Conservation (phyloP, 1,140 invertebrate genomes). For the Anastrepha ludens region DNA sequence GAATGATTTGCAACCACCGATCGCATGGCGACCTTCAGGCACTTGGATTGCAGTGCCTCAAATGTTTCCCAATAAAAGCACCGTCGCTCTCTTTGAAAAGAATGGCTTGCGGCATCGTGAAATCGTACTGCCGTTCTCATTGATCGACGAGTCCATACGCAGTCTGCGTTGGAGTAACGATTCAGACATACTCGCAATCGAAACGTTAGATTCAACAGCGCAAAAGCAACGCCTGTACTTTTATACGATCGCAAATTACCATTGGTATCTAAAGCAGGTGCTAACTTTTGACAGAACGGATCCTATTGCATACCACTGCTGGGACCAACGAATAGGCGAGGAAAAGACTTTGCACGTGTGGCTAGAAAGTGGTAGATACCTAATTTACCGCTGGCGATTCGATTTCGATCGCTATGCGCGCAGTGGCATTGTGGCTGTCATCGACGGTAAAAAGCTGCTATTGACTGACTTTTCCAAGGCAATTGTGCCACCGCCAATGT, state of each 20-base stretch:
- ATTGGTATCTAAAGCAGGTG: constrained; percentile 92
- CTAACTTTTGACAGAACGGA: constrained; percentile 75
- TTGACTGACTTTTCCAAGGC: constrained; percentile 84
- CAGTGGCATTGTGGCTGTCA: constrained; percentile 81
- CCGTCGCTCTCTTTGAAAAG: constrained; percentile 92
- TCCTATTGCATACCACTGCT: constrained; percentile 76
- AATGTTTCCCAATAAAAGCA: constrained; percentile 79
- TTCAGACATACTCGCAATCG: constrained; percentile 84
- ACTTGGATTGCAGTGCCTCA: constrained; percentile 86
- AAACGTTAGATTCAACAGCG: constrained; percentile 74
- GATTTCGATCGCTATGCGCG: constrained; percentile 66
- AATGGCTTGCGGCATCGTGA: constrained; percentile 93
- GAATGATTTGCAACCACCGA: constrained; percentile 80
- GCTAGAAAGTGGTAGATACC: constrained; percentile 76
- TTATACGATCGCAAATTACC: constrained; percentile 89
- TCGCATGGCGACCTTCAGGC: constrained; percentile 88
- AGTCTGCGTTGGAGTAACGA: constrained; percentile 86
- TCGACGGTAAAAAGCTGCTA: constrained; percentile 85
- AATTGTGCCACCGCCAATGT: constrained; percentile 90
- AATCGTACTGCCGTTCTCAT: constrained; percentile 82
- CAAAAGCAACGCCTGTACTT: constrained; percentile 79
- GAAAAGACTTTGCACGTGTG: constrained; percentile 80
- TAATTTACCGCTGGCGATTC: constrained; percentile 73
- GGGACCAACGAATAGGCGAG: constrained; percentile 79
- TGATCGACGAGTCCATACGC: constrained; percentile 76